Evolutionary conservation across 92 coral and sea anemone species (phyloP).

Genomic region (Chrysogorgia sp.): DNA sequence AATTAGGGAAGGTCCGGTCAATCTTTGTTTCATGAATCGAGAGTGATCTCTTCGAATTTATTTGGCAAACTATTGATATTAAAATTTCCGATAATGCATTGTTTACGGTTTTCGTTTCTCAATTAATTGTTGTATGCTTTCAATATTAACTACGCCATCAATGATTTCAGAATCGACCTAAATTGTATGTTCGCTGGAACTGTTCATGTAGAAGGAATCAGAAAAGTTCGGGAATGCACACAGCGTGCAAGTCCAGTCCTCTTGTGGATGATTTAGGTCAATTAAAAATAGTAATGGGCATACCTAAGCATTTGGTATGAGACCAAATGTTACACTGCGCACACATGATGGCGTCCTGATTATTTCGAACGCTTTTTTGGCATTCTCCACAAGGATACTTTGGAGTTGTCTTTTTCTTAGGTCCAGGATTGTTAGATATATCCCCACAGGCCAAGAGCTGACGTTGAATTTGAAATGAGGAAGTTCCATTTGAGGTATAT

Average conservation of each 20-base stretch:
- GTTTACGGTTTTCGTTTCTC: no score
- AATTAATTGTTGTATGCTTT: no score
- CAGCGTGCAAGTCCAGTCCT: constrained; percentile 45
- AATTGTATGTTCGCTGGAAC: no score
- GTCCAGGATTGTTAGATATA: constrained; percentile 42
- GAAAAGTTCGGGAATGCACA: constrained; percentile 48
- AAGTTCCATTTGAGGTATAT: constrained; percentile 41
- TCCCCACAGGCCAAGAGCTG: constrained; percentile 43
- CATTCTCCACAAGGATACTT: constrained; percentile 55
- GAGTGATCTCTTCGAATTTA: no score
- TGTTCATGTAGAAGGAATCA: constrained; percentile 40
- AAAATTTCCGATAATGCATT: no score
- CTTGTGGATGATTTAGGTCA: constrained; percentile 44
- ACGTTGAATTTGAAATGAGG: constrained; percentile 34
- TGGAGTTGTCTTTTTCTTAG: constrained; percentile 33
- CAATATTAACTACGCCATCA: no score
- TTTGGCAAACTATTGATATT: no score
- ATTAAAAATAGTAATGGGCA: constrained; percentile 33
- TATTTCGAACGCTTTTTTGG: constrained; percentile 35
- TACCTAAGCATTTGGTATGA: constrained; percentile 53
- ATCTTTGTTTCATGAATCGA: no score
- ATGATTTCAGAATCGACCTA: no score
- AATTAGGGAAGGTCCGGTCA: no score
- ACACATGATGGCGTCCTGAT: constrained; percentile 61
- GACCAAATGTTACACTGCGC: constrained; percentile 43